Evolutionary conservation across 2,797 vertebrate genomes (phyloP), one percentile per base, ranked within the genome.

Genomic region (Momotus momota): DNA sequence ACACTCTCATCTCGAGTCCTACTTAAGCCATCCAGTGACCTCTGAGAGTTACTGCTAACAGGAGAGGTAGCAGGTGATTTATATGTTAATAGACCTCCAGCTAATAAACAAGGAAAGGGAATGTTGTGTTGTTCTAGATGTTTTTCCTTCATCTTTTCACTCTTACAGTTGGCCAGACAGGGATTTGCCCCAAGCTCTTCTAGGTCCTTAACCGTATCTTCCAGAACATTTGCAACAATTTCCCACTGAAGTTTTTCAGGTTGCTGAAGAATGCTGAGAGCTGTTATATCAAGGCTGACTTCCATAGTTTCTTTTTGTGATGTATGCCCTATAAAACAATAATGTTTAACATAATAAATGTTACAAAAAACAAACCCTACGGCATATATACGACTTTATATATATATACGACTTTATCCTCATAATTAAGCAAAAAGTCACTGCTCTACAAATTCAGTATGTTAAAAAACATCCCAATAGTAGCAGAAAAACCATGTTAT

Each of bases 181-280:
- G 99, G 98, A 93, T 99, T 99, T 93, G 99, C 99, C 31, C 99
- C 99, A 95, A 99, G 98, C 97, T 99, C 99, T 98, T 99, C 99
- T 60, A 99, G 98, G 97, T 99, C 99, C 97, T 99, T 99, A 90
- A 99, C 99, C 0, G 99, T 99, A 97, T 99, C 99, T 98, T 99
- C 99, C 96, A 99, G 97, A 65, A 99, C 99, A 82, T 99, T 99
- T 92, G 99, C 99, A 95, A 99, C 99, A 69, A 99, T 99, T 97
- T 99, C 99, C 99, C 99, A 99, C 94, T 99, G 99, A 93, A 99
- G 98, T 94, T 99, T 99, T 97, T 99, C 99, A 19, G 99, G 99
- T 97, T 99, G 99, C 97, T 99, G 99, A 69, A 99, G 99, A 94
- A 99, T 98, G 25, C 99, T 99, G 72, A 99, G 98, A 5, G 99